Evolutionary conservation across 2,113 vertebrate species (phyloP).

Genomic region (Corythornis madagascariensis): DNA sequence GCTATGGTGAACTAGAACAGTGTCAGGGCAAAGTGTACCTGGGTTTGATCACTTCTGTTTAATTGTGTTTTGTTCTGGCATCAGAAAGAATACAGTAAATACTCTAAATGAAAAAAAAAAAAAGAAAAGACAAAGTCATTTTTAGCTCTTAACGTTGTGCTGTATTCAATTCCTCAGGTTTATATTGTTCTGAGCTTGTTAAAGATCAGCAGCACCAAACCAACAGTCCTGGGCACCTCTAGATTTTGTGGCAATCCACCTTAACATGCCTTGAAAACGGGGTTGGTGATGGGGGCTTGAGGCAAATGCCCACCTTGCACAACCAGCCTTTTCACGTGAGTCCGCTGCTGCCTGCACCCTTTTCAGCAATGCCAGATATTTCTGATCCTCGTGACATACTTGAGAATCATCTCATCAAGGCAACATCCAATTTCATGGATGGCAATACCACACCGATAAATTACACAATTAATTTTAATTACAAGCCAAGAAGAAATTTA

Average conservation of each 20-base stretch:
- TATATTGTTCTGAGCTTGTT: neutral
- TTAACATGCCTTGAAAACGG: neutral
- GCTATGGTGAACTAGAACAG: neutral
- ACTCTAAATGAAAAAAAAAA: neutral
- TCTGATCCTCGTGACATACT: neutral
- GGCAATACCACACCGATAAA: neutral
- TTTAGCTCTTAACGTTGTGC: accelerated
- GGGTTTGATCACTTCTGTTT: neutral
- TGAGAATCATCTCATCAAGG: neutral
- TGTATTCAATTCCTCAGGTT: accelerated
- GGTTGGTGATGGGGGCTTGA: accelerated
- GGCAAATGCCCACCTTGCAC: accelerated
- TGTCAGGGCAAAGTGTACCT: neutral
- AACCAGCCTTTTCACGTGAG: neutral
- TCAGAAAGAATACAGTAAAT: neutral
- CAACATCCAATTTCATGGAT: neutral
- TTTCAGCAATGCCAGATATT: constrained; percentile 1
- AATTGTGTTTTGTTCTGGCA: neutral
- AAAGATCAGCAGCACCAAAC: neutral
- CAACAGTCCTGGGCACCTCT: neutral
- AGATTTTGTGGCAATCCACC: neutral
- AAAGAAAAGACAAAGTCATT: neutral
- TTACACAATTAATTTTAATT: constrained; percentile 23
- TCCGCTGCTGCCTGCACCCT: neutral
- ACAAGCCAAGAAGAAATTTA: neutral